Evolutionary conservation across 1,140 invertebrate genomes (phyloP).

Genomic region (Musca vetustissima): DNA sequence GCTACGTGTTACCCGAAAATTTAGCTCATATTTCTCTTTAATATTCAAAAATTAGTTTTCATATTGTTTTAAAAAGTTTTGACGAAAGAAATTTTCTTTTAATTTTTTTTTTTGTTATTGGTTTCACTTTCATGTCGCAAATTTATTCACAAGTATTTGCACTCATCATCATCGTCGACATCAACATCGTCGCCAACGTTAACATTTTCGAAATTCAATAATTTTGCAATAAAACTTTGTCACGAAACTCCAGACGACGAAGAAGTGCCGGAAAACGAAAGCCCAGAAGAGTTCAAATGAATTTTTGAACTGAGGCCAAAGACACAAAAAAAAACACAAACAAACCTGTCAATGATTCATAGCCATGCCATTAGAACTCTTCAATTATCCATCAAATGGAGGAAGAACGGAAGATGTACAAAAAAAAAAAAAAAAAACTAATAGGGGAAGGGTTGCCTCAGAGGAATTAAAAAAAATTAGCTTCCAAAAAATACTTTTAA

Average conservation of each 20-base stretch:
- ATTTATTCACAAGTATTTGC: conserved; percentile 20
- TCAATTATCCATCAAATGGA: too few relatives aligned
- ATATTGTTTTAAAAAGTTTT: neutral
- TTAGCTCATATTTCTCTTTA: too few relatives aligned
- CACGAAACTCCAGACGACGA: conserved; percentile 36
- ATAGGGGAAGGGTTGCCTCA: too few relatives aligned
- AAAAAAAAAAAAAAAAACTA: too few relatives aligned
- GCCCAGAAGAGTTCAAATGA: neutral
- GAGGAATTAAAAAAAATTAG: too few relatives aligned
- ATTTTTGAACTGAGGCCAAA: conserved; percentile 12
- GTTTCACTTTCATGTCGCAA: neutral
- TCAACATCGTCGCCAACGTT: neutral
- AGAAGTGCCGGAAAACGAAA: neutral
- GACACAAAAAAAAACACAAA: too few relatives aligned
- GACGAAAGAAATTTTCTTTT: conserved; percentile 1
- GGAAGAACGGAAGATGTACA: too few relatives aligned
- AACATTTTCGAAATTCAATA: conserved; percentile 40
- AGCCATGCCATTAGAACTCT: too few relatives aligned
- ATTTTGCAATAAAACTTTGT: conserved; percentile 54
- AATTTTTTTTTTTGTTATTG: neutral
- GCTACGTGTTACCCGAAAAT: too few relatives aligned
- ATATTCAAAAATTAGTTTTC: neutral
- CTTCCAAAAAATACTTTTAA: too few relatives aligned
- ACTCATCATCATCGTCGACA: neutral
- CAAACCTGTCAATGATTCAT: conserved; percentile 5